These are phyloP conservation scores for Drosophila obscura DNA, from an alignment of 1,140 invertebrate species.

Conservation along the genomic window DNA sequence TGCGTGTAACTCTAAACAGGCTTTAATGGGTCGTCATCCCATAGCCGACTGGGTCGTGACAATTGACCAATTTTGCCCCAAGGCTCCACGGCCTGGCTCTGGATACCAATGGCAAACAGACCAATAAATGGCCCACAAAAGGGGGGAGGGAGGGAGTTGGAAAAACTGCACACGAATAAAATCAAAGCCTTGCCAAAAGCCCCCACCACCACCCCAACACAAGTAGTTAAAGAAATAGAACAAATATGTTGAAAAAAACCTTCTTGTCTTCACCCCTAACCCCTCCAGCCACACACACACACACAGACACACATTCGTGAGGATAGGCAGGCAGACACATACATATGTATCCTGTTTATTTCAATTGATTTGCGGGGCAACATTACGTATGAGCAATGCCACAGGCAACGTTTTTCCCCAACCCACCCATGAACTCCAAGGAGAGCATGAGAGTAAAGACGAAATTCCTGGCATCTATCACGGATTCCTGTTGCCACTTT, in stretches of 20 bases:
- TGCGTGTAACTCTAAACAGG: slow-evolving; percentile 9
- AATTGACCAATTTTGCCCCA: slow-evolving; percentile 67
- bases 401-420: slow-evolving; percentile 3
- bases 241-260: slow-evolving; percentile 47
- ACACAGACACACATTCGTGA: background rate
- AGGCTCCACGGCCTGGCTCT: slow-evolving; percentile 19
- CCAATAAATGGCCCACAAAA: slow-evolving; percentile 33
- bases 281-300: slow-evolving; percentile 7
- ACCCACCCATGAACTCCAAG: too few species aligned
- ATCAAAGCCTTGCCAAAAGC: slow-evolving; percentile 27
- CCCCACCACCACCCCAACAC: too few species aligned
- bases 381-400: slow-evolving; percentile 54
- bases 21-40: background rate
- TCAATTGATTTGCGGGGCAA: slow-evolving; percentile 72
- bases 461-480: slow-evolving; percentile 48
- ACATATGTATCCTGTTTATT: slow-evolving; percentile 55
- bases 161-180: slow-evolving; percentile 35
- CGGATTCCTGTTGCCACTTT: slow-evolving; percentile 10
- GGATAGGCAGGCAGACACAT: background rate
- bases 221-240: slow-evolving; percentile 11
- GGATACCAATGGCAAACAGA: slow-evolving; percentile 45
- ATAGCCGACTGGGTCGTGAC: slow-evolving; percentile 54
- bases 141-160: background rate
- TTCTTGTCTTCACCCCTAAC: slow-evolving; percentile 10
- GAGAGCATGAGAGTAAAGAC: slow-evolving; percentile 9